These are phyloP conservation scores for Hafferia zeledoni DNA, from an alignment of 2,797 vertebrate species.

Conservation along the genomic window DNA sequence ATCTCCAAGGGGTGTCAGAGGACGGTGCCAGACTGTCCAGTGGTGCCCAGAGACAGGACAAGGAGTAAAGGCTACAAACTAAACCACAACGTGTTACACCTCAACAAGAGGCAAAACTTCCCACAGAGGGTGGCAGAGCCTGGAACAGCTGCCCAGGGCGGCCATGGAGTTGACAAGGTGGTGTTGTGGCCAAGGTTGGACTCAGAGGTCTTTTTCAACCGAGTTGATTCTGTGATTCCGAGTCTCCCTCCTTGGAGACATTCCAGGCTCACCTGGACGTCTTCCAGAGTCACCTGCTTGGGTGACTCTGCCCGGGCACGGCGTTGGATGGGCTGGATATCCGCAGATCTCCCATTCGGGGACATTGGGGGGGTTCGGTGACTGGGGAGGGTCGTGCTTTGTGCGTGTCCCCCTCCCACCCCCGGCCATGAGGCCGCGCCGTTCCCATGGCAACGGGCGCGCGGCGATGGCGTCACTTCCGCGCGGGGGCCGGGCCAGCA, in stretches of 20 bases:
- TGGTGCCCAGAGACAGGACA: not conserved
- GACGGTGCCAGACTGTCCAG: not conserved
- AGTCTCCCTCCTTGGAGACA: not conserved
- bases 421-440: not conserved
- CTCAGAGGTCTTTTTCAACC: too few species aligned
- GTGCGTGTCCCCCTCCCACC: too few species aligned
- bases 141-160: not conserved
- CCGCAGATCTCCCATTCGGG: too few species aligned
- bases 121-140: too few species aligned
- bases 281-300: not conserved
- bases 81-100: not conserved
- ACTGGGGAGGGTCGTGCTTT: too few species aligned
- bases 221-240: too few species aligned
- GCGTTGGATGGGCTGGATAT: accelerated
- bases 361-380: too few species aligned
- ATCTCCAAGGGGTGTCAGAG: not conserved
- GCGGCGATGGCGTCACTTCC: not conserved
- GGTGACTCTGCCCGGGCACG: not conserved
- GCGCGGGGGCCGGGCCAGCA: not conserved
- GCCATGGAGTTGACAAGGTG: too few species aligned
- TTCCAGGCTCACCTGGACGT: not conserved
- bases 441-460: not conserved
- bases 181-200: too few species aligned
- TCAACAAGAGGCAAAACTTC: not conserved
- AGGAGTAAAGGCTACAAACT: not conserved